phyloP scores from a whole-genome alignment of 1,140 invertebrate genomes.

The Lucilia cuprina region DNA sequence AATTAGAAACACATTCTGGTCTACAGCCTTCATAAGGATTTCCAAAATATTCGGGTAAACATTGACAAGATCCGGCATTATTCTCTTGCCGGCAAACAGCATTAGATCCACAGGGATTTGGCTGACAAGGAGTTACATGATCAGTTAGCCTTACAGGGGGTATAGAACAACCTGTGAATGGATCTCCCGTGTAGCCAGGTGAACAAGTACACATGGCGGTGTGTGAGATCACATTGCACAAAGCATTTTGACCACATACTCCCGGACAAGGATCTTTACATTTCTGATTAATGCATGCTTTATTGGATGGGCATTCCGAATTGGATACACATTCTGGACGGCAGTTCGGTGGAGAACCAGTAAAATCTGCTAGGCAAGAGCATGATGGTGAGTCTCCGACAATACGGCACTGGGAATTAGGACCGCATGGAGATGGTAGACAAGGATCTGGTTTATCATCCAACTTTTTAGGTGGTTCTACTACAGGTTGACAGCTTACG shows the following conservation, averaged over 20 bases:
- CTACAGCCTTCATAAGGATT: slow-evolving; percentile 75
- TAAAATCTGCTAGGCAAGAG: slow-evolving; percentile 73
- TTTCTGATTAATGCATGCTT: slow-evolving; percentile 65
- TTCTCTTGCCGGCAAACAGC: slow-evolving; percentile 74
- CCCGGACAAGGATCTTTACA: slow-evolving; percentile 82
- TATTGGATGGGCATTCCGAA: slow-evolving; percentile 74
- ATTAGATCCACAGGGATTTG: slow-evolving; percentile 74
- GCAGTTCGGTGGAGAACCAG: slow-evolving; percentile 79
- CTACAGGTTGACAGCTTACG: slow-evolving; percentile 69
- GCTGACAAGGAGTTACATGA: slow-evolving; percentile 62
- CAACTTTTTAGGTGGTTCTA: slow-evolving; percentile 41
- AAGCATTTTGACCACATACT: slow-evolving; percentile 64
- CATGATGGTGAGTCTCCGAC: slow-evolving; percentile 72
- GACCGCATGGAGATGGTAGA: slow-evolving; percentile 77
- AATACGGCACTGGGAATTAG: slow-evolving; percentile 74
- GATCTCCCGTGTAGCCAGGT: slow-evolving; percentile 67
- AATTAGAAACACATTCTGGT: slow-evolving; percentile 78
- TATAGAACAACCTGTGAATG: slow-evolving; percentile 69
- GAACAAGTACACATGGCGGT: slow-evolving; percentile 63
- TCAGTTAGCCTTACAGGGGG: slow-evolving; percentile 63
- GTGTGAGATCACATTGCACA: slow-evolving; percentile 55
- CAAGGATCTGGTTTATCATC: slow-evolving; percentile 67
- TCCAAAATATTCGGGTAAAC: slow-evolving; percentile 74
- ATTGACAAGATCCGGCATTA: slow-evolving; percentile 74
- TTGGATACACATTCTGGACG: slow-evolving; percentile 83